Evolutionary conservation across 2,113 vertebrate species (phyloP), one percentile per base, ranked within the genome.

Genomic region (Misgurnus anguillicaudatus): DNA sequence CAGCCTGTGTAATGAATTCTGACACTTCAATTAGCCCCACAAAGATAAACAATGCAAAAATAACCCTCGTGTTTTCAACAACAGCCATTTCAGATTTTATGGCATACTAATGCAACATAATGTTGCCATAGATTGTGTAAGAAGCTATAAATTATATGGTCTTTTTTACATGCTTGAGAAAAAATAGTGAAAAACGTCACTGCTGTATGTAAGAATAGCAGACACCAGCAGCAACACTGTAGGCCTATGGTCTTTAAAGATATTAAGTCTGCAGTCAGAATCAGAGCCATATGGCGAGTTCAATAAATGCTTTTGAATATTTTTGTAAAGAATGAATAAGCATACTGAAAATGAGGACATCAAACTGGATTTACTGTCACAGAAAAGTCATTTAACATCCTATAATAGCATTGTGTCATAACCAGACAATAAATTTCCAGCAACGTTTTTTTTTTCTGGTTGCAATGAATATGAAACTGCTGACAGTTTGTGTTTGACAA

Each of bases 21-120:
- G 84, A 86, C 86, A 87, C 83, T 87, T 86, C 78, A 87, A 86
- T 87, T 86, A 85, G 77, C 81, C 51, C 41, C 58, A 77, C 60
- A 16, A 75, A 82, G 79, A 83, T 83, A 82, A 83, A 87, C 79
- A 85, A 73, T 62, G 75, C 77, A 77, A 68, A 81, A 79, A 78
- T 58, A 79, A 63, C 66, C 61, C 11, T 16, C n/a, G 39, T 63
- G 66, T 41, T 62, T 72, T 72, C 11, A 19, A 71, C 51, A 36
- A 8, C 70, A 57, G 51, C 19, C 57, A 38, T 51, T 51, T 61
- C 55, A 74, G 60, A 66, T 74, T 64, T 70, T 68, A 65, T 39
- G 36, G 36, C 21, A n/a, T 71, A 38, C 38, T 24, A 71, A 64
- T 58, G 31, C 62, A 67, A 6, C 75, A 48, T 61, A 67, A 0